Conservation (phyloP, 2,797 vertebrate species). For the Microctenopoma stevenorrisi region DNA sequence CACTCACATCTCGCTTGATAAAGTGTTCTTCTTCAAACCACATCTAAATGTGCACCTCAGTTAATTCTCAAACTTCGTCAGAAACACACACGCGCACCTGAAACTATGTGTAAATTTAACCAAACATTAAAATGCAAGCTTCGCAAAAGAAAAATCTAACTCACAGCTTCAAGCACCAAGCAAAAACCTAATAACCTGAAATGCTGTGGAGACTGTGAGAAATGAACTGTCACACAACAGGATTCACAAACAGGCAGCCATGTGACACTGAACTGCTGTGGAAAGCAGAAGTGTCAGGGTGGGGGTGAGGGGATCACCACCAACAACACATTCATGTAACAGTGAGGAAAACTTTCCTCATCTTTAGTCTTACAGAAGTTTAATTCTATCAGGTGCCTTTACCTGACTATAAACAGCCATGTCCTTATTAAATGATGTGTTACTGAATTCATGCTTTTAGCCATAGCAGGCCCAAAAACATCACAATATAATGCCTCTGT, state of each 20-base stretch:
- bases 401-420: not conserved
- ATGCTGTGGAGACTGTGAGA: slow-evolving; percentile 1
- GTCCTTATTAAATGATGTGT: not conserved
- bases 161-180: not conserved
- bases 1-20: not conserved
- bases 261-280: slow-evolving; percentile 22
- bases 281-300: slow-evolving; percentile 21
- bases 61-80: slow-evolving; percentile 5
- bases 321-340: slow-evolving; percentile 2
- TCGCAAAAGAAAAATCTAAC: not conserved
- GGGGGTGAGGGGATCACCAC: slow-evolving; percentile 18
- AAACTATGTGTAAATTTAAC: not conserved
- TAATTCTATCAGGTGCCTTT: not conserved
- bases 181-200: not conserved
- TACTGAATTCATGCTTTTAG: not conserved
- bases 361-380: not conserved
- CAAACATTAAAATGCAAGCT: not conserved
- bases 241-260: not conserved
- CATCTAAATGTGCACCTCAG: not conserved
- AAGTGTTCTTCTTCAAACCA: too few species aligned
- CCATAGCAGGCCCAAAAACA: not conserved
- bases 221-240: slow-evolving; percentile 4
- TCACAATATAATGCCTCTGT: slow-evolving; percentile 20
- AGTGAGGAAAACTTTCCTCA: slow-evolving; percentile 5
- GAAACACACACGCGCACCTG: not conserved